These are phyloP conservation scores for Monomorium pharaonis DNA, from an alignment of 1,140 invertebrate species.

Conservation along the genomic window DNA sequence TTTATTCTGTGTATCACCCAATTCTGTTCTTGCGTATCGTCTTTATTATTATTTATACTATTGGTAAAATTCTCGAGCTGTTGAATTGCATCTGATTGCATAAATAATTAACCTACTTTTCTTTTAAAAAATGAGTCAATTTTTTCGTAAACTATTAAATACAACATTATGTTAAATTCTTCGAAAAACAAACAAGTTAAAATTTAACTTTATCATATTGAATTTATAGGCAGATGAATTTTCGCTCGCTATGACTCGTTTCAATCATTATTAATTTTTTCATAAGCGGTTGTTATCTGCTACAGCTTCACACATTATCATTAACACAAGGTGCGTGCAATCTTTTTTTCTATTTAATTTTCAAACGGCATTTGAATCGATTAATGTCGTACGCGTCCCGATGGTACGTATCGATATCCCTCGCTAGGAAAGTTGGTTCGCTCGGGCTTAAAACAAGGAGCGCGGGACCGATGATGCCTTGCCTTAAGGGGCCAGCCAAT, in stretches of 20 bases:
- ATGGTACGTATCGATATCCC: neutral
- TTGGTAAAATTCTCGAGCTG: neutral
- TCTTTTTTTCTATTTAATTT: neutral
- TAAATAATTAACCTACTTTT: neutral
- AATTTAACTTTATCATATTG: neutral
- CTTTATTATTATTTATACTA: neutral
- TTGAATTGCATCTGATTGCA: too few species aligned
- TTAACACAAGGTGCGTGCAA: neutral
- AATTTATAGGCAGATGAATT: too few species aligned
- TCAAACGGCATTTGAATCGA: neutral
- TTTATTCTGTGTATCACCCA: too few species aligned
- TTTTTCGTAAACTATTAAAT: neutral
- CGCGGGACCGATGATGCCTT: conserved; percentile 62
- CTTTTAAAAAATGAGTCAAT: neutral
- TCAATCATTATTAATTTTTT: neutral
- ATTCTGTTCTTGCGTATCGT: neutral
- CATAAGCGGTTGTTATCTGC: neutral
- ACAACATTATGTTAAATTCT: neutral
- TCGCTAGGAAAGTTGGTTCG: neutral
- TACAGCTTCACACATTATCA: neutral
- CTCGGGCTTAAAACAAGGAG: conserved; percentile 54
- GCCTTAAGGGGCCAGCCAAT: conserved; percentile 67
- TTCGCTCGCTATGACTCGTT: too few species aligned
- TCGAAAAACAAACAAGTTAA: neutral
- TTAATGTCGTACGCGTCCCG: neutral